Percentiles rank a stretch among this genome's conserved stretches.
These are phyloP conservation scores for Burhinus bistriatus DNA, from an alignment of 2,113 vertebrate species.

Conservation along the genomic window DNA sequence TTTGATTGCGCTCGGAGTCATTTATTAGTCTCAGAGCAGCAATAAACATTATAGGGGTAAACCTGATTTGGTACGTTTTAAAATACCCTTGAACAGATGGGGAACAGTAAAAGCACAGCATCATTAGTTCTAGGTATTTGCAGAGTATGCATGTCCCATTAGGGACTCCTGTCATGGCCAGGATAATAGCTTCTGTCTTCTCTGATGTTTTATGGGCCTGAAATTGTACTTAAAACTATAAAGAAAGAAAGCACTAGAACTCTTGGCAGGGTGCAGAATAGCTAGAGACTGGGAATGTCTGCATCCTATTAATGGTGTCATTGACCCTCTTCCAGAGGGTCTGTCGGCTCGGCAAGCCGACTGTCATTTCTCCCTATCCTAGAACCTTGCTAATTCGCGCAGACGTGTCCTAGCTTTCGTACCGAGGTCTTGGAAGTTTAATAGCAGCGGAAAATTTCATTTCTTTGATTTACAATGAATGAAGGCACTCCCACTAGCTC, in stretches of 20 bases:
- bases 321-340: slow-evolving; percentile 19
- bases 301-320: slow-evolving; percentile 45
- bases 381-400: background rate
- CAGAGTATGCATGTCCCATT: background rate
- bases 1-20: background rate
- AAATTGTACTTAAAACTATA: background rate
- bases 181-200: background rate
- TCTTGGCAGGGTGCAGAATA: slow-evolving; percentile 30
- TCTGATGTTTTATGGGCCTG: slow-evolving; percentile 20
- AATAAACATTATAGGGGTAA: background rate
- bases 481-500: background rate
- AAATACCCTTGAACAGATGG: background rate
- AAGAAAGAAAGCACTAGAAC: background rate
- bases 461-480: background rate
- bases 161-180: background rate
- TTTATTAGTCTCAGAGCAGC: background rate
- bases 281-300: background rate
- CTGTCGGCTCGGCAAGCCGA: background rate
- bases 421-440: background rate
- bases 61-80: background rate
- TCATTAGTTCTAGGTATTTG: background rate
- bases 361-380: background rate
- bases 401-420: background rate
- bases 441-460: background rate
- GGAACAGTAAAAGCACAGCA: background rate